Evolutionary conservation across 92 coral and sea anemone genomes (phyloP), one percentile per base, ranked within the genome.

Genomic region (Montipora capitata): DNA sequence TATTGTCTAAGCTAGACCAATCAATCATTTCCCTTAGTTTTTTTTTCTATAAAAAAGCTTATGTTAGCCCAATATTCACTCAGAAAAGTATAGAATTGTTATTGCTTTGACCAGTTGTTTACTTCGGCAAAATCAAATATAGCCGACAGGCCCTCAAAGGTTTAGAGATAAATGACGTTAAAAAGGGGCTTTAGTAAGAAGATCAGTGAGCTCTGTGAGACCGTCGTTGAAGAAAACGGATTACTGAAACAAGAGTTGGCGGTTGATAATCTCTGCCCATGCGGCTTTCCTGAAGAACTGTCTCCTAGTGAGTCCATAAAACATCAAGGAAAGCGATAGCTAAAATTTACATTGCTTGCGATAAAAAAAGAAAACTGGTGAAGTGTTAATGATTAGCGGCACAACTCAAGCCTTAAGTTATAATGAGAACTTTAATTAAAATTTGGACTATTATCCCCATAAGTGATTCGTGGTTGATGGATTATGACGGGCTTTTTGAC

Each of bases 251-350:
- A 27, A 27, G 35, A 27, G 35, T 27, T 27, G 35, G 35, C 1
- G 35, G 35, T 27, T 27, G 35, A 27, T 27, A 2, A 42, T 15
- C 76, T 12, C 7, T 40, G 17, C 35, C 41, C 4, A 5, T 57
- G 86, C 86, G 86, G 86, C 72, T 17, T 43, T 68, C 69, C 69
- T 81, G 15, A 69, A 51, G 77, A 13, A 64, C 56, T 41, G 85
- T 27, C 35, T 27, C 35, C 72, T 51, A 81, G 39, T 27, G 35
- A 27, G 35, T 0, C 35, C 35, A 54, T 15, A 70, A 48, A 82
- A 54, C 54, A 54, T 43, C 12, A 44, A 57, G 27, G 11, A 82
- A 40, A 72, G 78, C 27, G 79, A 82, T 57, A 82, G 20, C 56
- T 17, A 67, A 41, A 56, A 71, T 59, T 49, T 38, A 4, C 42